These are phyloP conservation scores for Setophaga kirtlandii DNA, from an alignment of 2,113 vertebrate species.

Conservation along the genomic window DNA sequence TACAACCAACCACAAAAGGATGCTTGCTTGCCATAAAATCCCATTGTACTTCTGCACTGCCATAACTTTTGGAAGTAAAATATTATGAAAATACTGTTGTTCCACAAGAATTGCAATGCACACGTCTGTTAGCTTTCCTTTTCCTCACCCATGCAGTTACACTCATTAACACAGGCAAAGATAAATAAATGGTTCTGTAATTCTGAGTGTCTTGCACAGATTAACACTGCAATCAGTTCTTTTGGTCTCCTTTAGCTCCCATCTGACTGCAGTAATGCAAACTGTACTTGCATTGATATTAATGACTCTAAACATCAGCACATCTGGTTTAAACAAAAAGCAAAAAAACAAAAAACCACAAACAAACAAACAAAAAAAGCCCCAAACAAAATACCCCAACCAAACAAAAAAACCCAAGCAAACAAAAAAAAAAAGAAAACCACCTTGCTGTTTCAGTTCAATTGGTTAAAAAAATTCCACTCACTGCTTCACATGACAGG, in stretches of 20 bases:
- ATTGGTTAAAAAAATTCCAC: background rate
- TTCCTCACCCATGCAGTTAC: background rate
- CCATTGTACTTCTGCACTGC: background rate
- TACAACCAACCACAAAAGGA: background rate
- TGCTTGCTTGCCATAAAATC: background rate
- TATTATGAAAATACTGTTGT: background rate
- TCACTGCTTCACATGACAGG: background rate
- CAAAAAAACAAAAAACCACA: background rate
- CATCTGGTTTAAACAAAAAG: background rate
- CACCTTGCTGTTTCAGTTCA: background rate
- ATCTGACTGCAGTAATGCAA: background rate
- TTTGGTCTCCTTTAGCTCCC: background rate
- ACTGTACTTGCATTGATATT: background rate
- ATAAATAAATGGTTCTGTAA: background rate
- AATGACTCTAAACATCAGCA: background rate
- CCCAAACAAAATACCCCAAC: background rate
- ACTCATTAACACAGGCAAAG: background rate
- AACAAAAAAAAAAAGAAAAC: background rate
- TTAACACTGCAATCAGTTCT: background rate
- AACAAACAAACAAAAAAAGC: background rate
- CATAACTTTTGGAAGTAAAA: background rate
- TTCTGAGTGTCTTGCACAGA: background rate
- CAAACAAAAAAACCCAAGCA: too few species aligned
- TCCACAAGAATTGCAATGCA: background rate
- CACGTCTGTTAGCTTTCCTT: fast-evolving